A percentile compares a stretch with the other conserved stretches of the same genome.
Conservation (phyloP, 2,797 vertebrate genomes). For the Psittacula echo region DNA sequence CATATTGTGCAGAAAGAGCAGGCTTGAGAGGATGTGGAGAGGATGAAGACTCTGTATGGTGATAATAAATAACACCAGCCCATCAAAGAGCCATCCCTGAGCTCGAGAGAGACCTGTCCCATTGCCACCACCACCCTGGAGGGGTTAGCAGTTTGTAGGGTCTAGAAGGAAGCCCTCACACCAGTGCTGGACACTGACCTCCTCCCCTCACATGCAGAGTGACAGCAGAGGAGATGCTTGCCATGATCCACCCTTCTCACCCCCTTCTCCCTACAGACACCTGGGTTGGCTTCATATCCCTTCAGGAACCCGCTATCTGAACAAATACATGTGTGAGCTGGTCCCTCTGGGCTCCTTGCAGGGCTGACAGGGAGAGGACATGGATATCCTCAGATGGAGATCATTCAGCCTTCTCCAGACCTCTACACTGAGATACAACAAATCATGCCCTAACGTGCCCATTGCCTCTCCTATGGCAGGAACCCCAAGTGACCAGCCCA, state of each 20-base stretch:
- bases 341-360: neutral
- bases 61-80: neutral
- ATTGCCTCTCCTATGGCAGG: neutral
- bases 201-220: accelerated
- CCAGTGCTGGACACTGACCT: neutral
- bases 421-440: neutral
- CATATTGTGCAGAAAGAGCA: neutral
- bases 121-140: neutral
- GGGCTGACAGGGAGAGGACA: neutral
- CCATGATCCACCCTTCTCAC: neutral
- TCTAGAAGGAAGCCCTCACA: neutral
- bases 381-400: neutral
- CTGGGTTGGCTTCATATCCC: neutral
- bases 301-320: neutral
- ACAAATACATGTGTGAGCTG: neutral
- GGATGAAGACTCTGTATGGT: neutral
- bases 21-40: neutral
- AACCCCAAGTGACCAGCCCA: neutral
- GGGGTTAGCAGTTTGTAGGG: neutral
- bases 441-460: accelerated
- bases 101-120: neutral
- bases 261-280: neutral
- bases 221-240: neutral
- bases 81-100: neutral
- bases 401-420: neutral